These are phyloP conservation scores for Porites cylindrica DNA, from an alignment of 92 coral and sea anemone genomes.

Conservation along the genomic window DNA sequence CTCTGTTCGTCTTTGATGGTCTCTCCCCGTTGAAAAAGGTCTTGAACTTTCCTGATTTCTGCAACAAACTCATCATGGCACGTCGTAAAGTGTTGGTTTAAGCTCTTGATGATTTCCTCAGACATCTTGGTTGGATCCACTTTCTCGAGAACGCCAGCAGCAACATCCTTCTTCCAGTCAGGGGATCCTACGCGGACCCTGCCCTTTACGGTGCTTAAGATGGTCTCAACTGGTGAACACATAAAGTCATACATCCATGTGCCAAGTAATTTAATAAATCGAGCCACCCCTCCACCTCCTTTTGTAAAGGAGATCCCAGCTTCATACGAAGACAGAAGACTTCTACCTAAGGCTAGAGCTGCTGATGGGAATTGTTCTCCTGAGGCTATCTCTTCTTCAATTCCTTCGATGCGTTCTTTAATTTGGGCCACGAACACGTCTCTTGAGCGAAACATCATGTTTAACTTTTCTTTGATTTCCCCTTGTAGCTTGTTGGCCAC, in stretches of 20 bases:
- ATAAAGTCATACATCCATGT: not conserved
- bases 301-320: slow-evolving; percentile 17
- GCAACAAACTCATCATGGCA: slow-evolving; percentile 57
- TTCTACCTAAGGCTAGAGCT: slow-evolving; percentile 46
- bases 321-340: slow-evolving; percentile 59
- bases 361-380: slow-evolving; percentile 40
- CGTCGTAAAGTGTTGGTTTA: slow-evolving; percentile 52
- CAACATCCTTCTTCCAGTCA: slow-evolving; percentile 58
- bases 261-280: slow-evolving; percentile 6
- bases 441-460: slow-evolving; percentile 55
- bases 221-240: not conserved
- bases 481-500: slow-evolving; percentile 61
- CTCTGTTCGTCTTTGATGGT: slow-evolving; percentile 72
- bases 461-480: slow-evolving; percentile 38
- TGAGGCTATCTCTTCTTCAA: slow-evolving; percentile 54
- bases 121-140: slow-evolving; percentile 41
- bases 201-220: slow-evolving; percentile 31
- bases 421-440: slow-evolving; percentile 54
- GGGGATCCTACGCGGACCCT: slow-evolving; percentile 64
- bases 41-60: slow-evolving; percentile 50
- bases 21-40: slow-evolving; percentile 59
- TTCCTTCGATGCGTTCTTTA: slow-evolving; percentile 48
- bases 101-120: slow-evolving; percentile 26
- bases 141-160: slow-evolving; percentile 36
- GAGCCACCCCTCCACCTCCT: not conserved